Conservation (phyloP, 2,888 invertebrate genomes). For the Acleris laterana region DNA sequence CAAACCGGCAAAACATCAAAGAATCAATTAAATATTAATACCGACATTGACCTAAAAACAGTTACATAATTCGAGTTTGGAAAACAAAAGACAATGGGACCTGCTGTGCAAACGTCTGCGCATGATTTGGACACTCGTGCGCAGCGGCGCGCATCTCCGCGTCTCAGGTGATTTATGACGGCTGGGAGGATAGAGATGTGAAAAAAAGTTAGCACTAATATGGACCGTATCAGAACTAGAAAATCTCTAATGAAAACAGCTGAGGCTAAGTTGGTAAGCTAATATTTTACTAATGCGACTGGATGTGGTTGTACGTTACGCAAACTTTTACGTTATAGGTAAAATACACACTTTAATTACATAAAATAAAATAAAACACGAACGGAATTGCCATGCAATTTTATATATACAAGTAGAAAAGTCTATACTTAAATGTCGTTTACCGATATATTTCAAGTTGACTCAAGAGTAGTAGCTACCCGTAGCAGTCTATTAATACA, state of each 20-base stretch:
- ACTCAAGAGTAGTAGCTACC: not conserved
- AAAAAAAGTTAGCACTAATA: slow-evolving; percentile 1
- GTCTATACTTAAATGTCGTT: too few species aligned
- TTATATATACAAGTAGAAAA: too few species aligned
- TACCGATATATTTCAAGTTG: not conserved
- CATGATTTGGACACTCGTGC: slow-evolving; percentile 50
- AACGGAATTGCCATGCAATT: too few species aligned
- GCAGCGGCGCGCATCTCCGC: slow-evolving; percentile 56
- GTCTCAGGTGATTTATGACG: slow-evolving; percentile 48
- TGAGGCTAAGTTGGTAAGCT: not conserved
- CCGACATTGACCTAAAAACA: slow-evolving; percentile 33
- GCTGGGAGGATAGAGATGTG: slow-evolving; percentile 21
- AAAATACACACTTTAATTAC: too few species aligned
- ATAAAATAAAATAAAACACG: too few species aligned
- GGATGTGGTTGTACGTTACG: too few species aligned
- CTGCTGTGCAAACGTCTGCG: slow-evolving; percentile 38
- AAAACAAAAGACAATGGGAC: slow-evolving; percentile 36
- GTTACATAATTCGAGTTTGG: slow-evolving; percentile 25
- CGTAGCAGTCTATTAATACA: not conserved
- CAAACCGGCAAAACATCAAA: not conserved
- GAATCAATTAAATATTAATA: slow-evolving; percentile 22
- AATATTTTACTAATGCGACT: too few species aligned
- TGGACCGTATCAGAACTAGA: too few species aligned
- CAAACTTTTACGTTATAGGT: too few species aligned
- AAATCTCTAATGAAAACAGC: not conserved